Conservation (phyloP, 1,140 invertebrate genomes). For the Drosophila bipectinata region DNA sequence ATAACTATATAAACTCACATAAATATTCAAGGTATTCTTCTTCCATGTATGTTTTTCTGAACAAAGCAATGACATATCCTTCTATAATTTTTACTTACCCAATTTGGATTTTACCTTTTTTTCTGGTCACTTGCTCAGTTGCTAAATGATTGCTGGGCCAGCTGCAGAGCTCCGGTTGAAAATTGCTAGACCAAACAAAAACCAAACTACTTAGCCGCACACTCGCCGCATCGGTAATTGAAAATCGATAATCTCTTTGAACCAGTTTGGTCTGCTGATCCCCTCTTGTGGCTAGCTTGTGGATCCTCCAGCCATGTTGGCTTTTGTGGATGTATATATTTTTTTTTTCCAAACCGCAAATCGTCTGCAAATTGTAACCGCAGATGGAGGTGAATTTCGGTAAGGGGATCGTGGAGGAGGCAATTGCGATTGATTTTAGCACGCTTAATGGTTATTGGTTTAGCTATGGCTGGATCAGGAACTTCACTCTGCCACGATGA, state of each 20-base stretch:
- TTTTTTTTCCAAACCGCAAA: constrained; percentile 52
- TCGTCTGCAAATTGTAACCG: constrained; percentile 79
- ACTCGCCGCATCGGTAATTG: constrained; percentile 76
- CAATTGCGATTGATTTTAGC: constrained; percentile 77
- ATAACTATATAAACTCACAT: too few relatives aligned
- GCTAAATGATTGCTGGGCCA: constrained; percentile 56
- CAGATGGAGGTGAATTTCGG: constrained; percentile 52
- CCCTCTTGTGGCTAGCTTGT: constrained; percentile 3
- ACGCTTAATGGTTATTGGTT: constrained; percentile 82
- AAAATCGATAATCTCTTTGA: constrained; percentile 82
- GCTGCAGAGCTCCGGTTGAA: constrained; percentile 63
- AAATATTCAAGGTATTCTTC: too few relatives aligned
- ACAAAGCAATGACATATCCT: neutral
- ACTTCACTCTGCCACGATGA: constrained; percentile 32
- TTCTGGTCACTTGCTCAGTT: constrained; percentile 25
- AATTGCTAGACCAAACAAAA: constrained; percentile 82
- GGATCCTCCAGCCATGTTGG: constrained; percentile 58
- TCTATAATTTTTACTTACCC: constrained; percentile 33
- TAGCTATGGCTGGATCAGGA: constrained; percentile 59
- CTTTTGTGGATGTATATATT: constrained; percentile 24
- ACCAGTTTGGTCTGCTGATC: constrained; percentile 69
- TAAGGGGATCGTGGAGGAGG: constrained; percentile 23
- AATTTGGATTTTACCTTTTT: constrained; percentile 27
- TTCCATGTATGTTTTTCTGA: neutral
- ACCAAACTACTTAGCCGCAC: constrained; percentile 81